phyloP scores from a whole-genome alignment of 2,888 invertebrate genomes.

The Cheilosia scutellata region DNA sequence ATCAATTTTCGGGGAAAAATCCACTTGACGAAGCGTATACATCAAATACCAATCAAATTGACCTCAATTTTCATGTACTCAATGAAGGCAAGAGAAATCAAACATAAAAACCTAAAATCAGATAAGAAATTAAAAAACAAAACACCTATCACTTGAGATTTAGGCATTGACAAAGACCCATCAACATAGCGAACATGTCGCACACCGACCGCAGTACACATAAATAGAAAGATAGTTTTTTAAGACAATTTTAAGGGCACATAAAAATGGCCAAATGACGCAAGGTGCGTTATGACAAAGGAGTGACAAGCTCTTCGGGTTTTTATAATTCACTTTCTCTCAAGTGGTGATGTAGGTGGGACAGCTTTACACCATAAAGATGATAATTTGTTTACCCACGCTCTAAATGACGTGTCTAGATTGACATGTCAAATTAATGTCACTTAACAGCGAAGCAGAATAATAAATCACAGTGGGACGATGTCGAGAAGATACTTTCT shows the following conservation, averaged over 20 bases:
- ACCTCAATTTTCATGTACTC: conserved; percentile 20
- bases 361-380: conserved; percentile 21
- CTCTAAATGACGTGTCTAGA: conserved; percentile 27
- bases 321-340: conserved; percentile 14
- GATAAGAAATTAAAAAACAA: conserved; percentile 33
- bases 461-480: not conserved
- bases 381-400: conserved; percentile 53
- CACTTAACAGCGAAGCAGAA: conserved; percentile 21
- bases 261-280: conserved; percentile 28
- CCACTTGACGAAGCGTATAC: not conserved
- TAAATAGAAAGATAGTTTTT: conserved; percentile 18
- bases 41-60: conserved; percentile 17
- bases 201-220: not conserved
- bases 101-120: conserved; percentile 21
- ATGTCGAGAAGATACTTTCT: no score
- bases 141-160: conserved; percentile 40
- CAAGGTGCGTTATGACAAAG: conserved; percentile 52
- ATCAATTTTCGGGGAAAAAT: conserved; percentile 4
- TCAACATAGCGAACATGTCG: conserved; percentile 4
- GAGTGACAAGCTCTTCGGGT: conserved; percentile 26
- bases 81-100: conserved; percentile 26
- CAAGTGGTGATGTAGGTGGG: no score
- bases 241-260: conserved; percentile 28
- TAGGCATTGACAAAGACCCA: conserved; percentile 12
- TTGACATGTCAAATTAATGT: conserved; percentile 69